Evolutionary conservation across 2,888 invertebrate genomes (phyloP).

Genomic region (Poecilobothrus nobilitatus): DNA sequence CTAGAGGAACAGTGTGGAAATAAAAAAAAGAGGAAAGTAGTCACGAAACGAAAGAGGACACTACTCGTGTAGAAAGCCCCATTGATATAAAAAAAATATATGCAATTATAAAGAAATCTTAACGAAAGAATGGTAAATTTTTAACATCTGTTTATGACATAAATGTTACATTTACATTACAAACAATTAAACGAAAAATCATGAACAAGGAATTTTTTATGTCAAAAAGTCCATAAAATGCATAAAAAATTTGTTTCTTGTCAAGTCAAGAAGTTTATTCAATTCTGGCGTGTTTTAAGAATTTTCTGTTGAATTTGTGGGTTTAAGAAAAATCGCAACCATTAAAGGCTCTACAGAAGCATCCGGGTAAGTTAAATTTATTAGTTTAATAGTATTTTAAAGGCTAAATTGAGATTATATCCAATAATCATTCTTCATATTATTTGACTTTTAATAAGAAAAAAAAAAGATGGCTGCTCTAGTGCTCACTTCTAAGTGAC

Average conservation of each 20-base stretch:
- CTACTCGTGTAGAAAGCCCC: too few relatives aligned
- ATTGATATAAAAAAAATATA: too few relatives aligned
- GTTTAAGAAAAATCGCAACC: neutral
- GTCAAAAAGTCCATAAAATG: neutral
- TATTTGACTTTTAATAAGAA: neutral
- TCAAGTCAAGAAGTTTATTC: conserved; percentile 1
- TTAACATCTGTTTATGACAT: neutral
- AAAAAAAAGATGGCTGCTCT: neutral
- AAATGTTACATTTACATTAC: too few relatives aligned
- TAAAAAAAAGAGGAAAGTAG: too few relatives aligned
- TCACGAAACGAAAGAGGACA: too few relatives aligned
- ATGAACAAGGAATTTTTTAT: neutral
- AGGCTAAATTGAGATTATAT: neutral
- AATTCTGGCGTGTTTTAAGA: conserved; percentile 2
- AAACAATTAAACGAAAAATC: neutral
- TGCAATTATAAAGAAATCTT: too few relatives aligned
- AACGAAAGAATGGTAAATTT: neutral
- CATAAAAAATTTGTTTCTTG: neutral
- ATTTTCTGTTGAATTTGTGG: conserved; percentile 1
- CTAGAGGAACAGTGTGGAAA: too few relatives aligned
- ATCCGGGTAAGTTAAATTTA: conserved; percentile 22
- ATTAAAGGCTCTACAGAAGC: conserved; percentile 18
- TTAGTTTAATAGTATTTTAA: neutral
- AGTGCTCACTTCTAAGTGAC: neutral
- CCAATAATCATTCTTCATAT: neutral